These are phyloP conservation scores for Brachyhypopomus occidentalis DNA, from an alignment of 2,113 vertebrate species.

Conservation along the genomic window DNA sequence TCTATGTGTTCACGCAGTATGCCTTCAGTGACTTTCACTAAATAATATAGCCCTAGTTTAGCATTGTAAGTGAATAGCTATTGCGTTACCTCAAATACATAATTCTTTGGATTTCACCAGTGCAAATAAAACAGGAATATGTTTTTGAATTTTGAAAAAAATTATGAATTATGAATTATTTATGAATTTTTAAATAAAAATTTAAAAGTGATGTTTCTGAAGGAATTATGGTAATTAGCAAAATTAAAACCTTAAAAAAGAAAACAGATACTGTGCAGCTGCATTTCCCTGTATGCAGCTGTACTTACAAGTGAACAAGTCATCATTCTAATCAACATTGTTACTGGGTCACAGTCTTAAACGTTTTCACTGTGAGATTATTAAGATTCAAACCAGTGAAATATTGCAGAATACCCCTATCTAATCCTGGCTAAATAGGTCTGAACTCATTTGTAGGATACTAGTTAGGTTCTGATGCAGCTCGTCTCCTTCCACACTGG, in stretches of 20 bases:
- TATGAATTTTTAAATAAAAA: no score
- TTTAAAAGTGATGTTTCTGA: not conserved
- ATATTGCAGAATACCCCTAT: not conserved
- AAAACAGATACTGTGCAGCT: not conserved
- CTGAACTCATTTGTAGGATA: constrained; percentile 8
- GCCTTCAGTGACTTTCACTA: not conserved
- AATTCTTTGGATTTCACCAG: not conserved
- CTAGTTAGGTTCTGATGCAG: not conserved
- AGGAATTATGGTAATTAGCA: not conserved
- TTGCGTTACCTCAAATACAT: not conserved
- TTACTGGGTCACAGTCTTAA: no score
- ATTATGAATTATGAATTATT: no score
- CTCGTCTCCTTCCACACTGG: constrained; percentile 11
- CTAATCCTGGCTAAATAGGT: not conserved
- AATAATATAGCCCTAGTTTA: not conserved
- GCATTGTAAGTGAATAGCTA: not conserved
- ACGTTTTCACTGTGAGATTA: not conserved
- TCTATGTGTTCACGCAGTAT: not conserved
- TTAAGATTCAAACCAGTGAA: not conserved
- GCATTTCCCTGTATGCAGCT: no score
- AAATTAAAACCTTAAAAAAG: not conserved
- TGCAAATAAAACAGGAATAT: not conserved
- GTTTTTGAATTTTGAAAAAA: no score
- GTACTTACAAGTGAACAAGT: not conserved
- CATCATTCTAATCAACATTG: not conserved